phyloP scores from a whole-genome alignment of 2,797 vertebrate genomes.

The Sebastes minor region DNA sequence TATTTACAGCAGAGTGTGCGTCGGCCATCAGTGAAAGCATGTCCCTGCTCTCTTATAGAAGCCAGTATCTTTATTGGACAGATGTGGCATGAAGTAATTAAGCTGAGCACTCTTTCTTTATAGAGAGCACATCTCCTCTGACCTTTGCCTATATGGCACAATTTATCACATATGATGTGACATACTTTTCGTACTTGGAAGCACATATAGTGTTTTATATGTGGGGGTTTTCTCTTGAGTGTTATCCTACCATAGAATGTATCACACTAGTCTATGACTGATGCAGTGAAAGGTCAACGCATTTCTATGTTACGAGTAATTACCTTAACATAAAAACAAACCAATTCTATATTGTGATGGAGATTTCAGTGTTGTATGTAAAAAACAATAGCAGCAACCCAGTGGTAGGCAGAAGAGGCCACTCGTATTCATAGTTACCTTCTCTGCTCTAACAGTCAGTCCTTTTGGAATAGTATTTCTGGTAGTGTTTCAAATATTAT shows the following conservation, averaged over 20 bases:
- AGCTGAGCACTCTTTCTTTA: conserved; percentile 41
- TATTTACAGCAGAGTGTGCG: conserved; percentile 24
- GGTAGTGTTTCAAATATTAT: background rate
- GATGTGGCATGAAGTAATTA: conserved; percentile 62
- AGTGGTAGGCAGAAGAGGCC: background rate
- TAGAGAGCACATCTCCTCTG: conserved; percentile 30
- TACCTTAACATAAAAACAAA: conserved; percentile 7
- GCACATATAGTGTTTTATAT: background rate
- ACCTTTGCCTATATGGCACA: conserved; percentile 52
- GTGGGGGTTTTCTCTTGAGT: background rate
- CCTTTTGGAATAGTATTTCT: background rate
- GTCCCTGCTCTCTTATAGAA: conserved; percentile 16
- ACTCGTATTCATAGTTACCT: background rate
- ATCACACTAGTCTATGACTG: background rate
- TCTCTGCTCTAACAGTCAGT: background rate
- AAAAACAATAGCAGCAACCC: background rate
- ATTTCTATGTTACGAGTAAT: conserved; percentile 3
- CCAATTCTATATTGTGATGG: background rate
- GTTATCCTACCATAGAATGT: background rate
- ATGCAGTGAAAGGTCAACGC: conserved; percentile 22
- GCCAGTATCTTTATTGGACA: conserved; percentile 52
- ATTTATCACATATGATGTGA: conserved; percentile 44
- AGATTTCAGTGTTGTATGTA: background rate
- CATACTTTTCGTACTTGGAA: conserved; percentile 28
- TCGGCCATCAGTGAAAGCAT: conserved; percentile 10